Percentiles rank a stretch among this genome's conserved stretches.
Evolutionary conservation across 2,888 invertebrate species (phyloP).

Genomic region (Philonicus albiceps): DNA sequence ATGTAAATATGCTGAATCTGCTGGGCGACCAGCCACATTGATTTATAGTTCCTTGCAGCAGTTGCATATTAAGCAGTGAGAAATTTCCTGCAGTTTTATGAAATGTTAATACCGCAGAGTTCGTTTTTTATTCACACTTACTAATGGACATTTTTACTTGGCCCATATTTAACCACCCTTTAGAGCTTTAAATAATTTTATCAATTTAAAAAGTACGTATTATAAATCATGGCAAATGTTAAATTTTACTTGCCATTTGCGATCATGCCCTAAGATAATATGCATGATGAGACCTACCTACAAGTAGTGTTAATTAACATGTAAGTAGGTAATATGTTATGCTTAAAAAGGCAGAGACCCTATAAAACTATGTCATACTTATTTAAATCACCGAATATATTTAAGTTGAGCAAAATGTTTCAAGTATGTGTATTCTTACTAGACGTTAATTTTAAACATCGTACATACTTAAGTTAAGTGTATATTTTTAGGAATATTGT

Average conservation of each 20-base stretch:
- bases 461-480: no score
- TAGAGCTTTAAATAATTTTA: background rate
- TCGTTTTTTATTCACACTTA: background rate
- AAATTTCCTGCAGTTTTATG: background rate
- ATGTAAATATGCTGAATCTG: background rate
- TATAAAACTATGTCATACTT: no score
- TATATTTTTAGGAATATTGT: no score
- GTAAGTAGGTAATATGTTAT: no score
- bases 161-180: background rate
- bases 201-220: background rate
- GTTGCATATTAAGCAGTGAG: background rate
- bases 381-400: no score
- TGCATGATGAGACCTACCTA: no score
- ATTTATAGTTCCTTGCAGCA: background rate
- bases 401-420: no score
- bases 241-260: background rate
- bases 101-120: background rate
- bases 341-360: no score
- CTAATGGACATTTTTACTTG: background rate
- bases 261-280: no score
- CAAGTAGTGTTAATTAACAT: no score
- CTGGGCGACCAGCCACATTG: background rate
- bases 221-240: background rate
- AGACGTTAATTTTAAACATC: no score
- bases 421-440: no score